Conservation (phyloP, 2,888 invertebrate species). For the Craniophora ligustri region DNA sequence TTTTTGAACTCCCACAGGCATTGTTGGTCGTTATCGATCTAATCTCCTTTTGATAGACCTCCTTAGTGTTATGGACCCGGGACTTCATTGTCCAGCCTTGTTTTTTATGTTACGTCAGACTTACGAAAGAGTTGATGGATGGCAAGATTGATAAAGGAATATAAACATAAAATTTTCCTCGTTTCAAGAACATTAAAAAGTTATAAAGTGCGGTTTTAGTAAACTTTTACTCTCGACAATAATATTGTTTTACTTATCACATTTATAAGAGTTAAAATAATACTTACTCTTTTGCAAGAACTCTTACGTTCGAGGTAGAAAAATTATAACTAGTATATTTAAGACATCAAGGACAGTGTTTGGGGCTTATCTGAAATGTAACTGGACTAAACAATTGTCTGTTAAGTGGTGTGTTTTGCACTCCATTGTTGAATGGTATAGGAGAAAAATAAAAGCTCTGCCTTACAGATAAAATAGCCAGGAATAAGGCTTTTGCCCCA, state of each 20-base stretch:
- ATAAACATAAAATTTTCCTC: slow-evolving; percentile 39
- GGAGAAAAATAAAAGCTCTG: too few relatives aligned
- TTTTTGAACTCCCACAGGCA: slow-evolving; percentile 81
- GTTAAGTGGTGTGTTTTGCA: too few relatives aligned
- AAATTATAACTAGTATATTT: too few relatives aligned
- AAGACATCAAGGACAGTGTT: too few relatives aligned
- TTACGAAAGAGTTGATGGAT: slow-evolving; percentile 81
- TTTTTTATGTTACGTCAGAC: slow-evolving; percentile 60
- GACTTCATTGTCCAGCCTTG: slow-evolving; percentile 79
- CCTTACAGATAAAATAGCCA: too few relatives aligned
- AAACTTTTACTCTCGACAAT: slow-evolving; percentile 21
- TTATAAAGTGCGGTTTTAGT: slow-evolving; percentile 27
- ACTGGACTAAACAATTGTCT: too few relatives aligned
- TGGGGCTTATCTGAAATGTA: too few relatives aligned
- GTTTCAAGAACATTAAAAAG: slow-evolving; percentile 30
- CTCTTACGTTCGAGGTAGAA: too few relatives aligned
- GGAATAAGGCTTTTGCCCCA: too few relatives aligned
- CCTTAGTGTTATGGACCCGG: slow-evolving; percentile 76
- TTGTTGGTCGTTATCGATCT: slow-evolving; percentile 83
- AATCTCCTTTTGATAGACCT: slow-evolving; percentile 88
- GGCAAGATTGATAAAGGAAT: slow-evolving; percentile 39
- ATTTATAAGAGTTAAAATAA: neutral
- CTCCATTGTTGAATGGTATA: too few relatives aligned
- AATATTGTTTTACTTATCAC: slow-evolving; percentile 14
- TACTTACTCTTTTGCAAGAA: too few relatives aligned